Evolutionary conservation across 2,888 invertebrate species (phyloP).

Genomic region (Helobdella robusta): DNA sequence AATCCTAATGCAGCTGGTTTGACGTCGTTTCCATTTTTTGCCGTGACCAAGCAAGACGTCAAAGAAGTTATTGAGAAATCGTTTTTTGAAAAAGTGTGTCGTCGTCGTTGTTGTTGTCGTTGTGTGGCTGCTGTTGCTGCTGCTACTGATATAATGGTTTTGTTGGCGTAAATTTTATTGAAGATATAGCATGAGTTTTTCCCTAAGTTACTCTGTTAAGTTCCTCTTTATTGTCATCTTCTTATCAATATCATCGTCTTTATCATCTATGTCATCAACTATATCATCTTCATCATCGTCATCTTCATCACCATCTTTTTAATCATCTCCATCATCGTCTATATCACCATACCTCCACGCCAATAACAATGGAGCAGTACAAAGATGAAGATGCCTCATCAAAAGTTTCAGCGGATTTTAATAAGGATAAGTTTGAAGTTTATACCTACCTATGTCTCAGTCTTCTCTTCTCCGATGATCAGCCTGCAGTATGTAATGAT

Average conservation of each 20-base stretch:
- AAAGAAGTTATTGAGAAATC: not conserved
- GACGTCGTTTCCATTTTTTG: not conserved
- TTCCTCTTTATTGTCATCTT: not conserved
- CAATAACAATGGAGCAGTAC: no score
- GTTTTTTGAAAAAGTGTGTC: not conserved
- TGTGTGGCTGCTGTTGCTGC: no score
- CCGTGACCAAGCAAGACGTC: constrained; percentile 9
- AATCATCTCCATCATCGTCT: not conserved
- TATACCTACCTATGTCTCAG: constrained; percentile 9
- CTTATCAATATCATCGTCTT: not conserved
- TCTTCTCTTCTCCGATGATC: constrained; percentile 1
- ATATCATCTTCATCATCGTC: not conserved
- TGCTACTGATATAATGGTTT: no score
- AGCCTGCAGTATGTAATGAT: no score
- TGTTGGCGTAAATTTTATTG: no score
- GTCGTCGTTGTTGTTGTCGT: no score
- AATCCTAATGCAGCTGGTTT: constrained; percentile 6
- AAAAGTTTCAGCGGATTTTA: no score
- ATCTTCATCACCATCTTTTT: not conserved
- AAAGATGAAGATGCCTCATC: no score
- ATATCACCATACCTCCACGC: not conserved
- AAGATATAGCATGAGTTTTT: no score
- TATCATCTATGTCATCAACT: not conserved
- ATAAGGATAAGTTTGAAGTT: not conserved
- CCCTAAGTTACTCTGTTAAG: no score